Evolutionary conservation across 2,888 invertebrate genomes (phyloP).

Genomic region (Dynastes tityus): DNA sequence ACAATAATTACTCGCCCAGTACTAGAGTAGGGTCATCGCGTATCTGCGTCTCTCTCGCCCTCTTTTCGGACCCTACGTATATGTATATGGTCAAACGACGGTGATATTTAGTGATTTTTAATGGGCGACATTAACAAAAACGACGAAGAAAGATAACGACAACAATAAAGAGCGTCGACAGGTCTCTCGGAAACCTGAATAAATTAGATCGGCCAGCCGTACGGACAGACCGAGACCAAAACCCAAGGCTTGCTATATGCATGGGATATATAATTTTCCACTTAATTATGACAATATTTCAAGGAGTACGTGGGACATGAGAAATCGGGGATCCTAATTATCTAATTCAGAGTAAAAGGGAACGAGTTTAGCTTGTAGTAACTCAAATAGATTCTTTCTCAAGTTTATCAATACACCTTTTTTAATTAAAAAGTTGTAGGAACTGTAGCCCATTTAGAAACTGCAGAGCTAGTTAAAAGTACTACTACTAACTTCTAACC

Average conservation of each 20-base stretch:
- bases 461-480: too few relatives aligned
- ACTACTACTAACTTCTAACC: too few relatives aligned
- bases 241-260: neutral
- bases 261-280: constrained; percentile 20
- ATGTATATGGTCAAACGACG: neutral
- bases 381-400: too few relatives aligned
- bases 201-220: constrained; percentile 18
- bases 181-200: constrained; percentile 28
- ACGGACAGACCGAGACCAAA: neutral
- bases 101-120: constrained; percentile 49
- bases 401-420: too few relatives aligned
- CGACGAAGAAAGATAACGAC: constrained; percentile 36
- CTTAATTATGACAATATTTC: constrained; percentile 24
- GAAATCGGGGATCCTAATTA: neutral
- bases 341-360: neutral
- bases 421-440: too few relatives aligned
- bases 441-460: too few relatives aligned
- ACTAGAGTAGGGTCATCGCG: neutral
- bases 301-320: neutral
- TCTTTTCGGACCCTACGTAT: neutral
- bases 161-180: constrained; percentile 40
- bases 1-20: constrained; percentile 44
- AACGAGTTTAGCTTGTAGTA: too few relatives aligned
- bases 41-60: constrained; percentile 9
- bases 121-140: constrained; percentile 50